Evolutionary conservation across 2,113 vertebrate species (phyloP), one percentile per base, ranked within the genome.

Genomic region (Gobio gobio): DNA sequence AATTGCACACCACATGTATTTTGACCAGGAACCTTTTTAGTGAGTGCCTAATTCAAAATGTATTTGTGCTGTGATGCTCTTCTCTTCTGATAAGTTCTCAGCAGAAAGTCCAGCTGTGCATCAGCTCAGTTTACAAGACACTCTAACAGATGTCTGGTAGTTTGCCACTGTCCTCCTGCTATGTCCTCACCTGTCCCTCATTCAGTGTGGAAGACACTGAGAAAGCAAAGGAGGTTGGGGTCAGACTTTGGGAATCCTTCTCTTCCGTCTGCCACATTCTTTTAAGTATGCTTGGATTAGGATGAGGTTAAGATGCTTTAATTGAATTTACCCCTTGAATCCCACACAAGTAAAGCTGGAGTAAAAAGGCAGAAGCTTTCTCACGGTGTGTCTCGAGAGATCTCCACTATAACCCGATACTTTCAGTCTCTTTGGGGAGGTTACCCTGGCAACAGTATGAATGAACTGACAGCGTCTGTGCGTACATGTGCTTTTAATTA

Each of bases 401-500:
- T 86, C 74, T 75, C 45, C 26, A 6, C 22, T 22, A 85, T 85
- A 87, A 90, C 83, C 77, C 36, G 54, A 86, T 74, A 66, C 86
- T 68, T 63, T 22, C 47, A 43, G 26, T 61, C 80, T 88, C 85
- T 76, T 77, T 78, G 77, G 43, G 20, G 78, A 85, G 45, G 77
- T 81, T 88, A 78, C 84, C 78, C 66, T 72, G 74, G 78, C 78
- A 83, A 88, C 83, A 29, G 16, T 74, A 40, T 29, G 56, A 83
- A 80, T 88, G 74, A 80, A 79, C 33, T 75, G 74, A 68, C 61
- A 81, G 61, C 43, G n/a, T 29, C 82, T 68, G 74, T 75, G 85
- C 74, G 78, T 70, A 83, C 85, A 85, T 88, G 79, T 77, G 81
- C 29, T 59, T 88, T 85, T 79, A 86, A 90, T 90, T 86, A 87